Base-by-base conservation (phyloP, 2,888 invertebrate genomes). In the Dynastes maya region DNA sequence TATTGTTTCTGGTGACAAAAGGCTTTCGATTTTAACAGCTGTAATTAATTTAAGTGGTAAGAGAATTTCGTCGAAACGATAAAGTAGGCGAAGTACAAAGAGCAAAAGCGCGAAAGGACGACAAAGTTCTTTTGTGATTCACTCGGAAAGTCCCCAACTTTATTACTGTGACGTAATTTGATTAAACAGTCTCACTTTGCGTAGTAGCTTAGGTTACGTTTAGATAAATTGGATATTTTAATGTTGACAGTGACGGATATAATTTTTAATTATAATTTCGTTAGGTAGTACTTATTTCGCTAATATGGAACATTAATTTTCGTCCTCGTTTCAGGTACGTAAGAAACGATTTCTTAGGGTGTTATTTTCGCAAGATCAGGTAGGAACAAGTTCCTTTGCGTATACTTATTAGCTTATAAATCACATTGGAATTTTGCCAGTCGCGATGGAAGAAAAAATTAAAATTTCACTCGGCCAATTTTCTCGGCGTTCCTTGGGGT, bases 1-100 rank as follows among this genome's bases (percentile, higher is more conserved):
- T 45, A 74, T 74, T 74, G 72, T 74, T 74, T 63, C 63, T 74
- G 45, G 72, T 74, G 61, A 74, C 61, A 74, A 74, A 74, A 74
- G 72, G 72, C 61, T 61, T 74, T 74, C 72, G 72, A 74, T 74
- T 63, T 74, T 74, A 74, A 74, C 72, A 74, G 72, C 61, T 61
- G 72, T 74, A 74, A 74, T 74, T 74, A 74, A 74, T 74, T 74
- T 74, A 74, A 74, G 72, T 61, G 72, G 72, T 74, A 61, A 45
- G 61, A 49, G 72, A 74, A 61, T 61, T 61, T 40, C 61, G 72
- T 55, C 37, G 72, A 49, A 74, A 61, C 61, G 72, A 63, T 61
- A 61, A 61, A 74, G 72, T 61, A 61, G 45, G 29, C 61, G 22
- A 61, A 63, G 72, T 45, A 74, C 72, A 74, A 74, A 61, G 72